Evolutionary conservation across 1,140 invertebrate species (phyloP).

Genomic region (Hylaeus anthracinus): DNA sequence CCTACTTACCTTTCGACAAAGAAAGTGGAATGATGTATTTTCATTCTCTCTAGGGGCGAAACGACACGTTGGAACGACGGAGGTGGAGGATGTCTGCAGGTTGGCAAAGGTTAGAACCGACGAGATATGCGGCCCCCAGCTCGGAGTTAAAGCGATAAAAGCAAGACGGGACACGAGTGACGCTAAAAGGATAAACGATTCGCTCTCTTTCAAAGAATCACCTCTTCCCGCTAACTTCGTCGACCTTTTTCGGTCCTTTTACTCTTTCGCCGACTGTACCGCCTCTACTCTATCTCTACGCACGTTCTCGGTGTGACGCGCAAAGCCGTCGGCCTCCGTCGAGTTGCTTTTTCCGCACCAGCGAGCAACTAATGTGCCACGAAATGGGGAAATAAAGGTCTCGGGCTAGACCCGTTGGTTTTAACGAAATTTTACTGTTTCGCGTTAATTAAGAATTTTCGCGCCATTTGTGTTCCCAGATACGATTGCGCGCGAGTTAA

Average conservation of each 20-base stretch:
- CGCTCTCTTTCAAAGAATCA: constrained; percentile 23
- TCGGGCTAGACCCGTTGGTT: no score
- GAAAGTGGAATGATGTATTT: constrained; percentile 55
- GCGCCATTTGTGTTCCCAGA: no score
- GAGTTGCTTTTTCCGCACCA: no score
- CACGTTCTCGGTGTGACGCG: background rate
- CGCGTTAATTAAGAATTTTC: no score
- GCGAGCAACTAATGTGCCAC: no score
- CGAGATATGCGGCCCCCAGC: constrained; percentile 26
- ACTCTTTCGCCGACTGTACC: background rate
- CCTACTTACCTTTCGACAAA: constrained; percentile 54
- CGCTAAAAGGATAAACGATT: constrained; percentile 53
- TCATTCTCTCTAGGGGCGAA: background rate
- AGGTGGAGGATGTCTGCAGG: constrained; percentile 13
- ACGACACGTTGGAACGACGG: background rate
- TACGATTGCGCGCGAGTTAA: no score
- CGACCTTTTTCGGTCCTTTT: background rate
- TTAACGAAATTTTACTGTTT: no score
- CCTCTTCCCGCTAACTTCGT: background rate
- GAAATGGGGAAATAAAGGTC: no score
- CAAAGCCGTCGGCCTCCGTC: no score
- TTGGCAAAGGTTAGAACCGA: constrained; percentile 40
- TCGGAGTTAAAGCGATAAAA: constrained; percentile 48
- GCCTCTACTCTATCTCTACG: background rate
- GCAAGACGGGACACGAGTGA: constrained; percentile 13